A percentile compares a stretch with the other conserved stretches of the same genome.
phyloP scores from a whole-genome alignment of 1,140 invertebrate species.

The Drosophila arawakana region DNA sequence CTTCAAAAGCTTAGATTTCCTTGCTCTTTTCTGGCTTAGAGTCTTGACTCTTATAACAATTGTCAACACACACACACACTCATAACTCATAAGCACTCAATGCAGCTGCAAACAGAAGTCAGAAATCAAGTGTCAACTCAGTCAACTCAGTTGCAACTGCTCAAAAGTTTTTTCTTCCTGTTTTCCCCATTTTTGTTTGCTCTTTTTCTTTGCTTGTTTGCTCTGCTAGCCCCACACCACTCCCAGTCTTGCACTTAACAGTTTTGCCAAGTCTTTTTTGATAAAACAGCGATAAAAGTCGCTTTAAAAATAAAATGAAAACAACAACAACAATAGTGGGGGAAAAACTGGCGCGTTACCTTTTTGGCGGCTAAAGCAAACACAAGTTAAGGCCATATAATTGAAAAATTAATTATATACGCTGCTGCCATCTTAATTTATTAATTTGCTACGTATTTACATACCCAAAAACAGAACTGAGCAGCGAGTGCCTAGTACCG shows the following conservation, averaged over 20 bases:
- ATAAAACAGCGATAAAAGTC: conserved; percentile 60
- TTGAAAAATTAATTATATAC: conserved; percentile 78
- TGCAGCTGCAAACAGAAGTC: conserved; percentile 27
- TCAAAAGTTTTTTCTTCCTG: conserved; percentile 32
- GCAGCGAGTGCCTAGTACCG: too few relatives aligned
- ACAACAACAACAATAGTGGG: conserved; percentile 18
- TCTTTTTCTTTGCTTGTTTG: background rate
- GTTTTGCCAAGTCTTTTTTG: conserved; percentile 51
- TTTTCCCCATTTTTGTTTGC: conserved; percentile 34
- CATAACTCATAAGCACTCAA: background rate
- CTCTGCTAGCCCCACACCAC: background rate
- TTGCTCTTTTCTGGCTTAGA: background rate
- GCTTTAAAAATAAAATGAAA: conserved; percentile 37
- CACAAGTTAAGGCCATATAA: conserved; percentile 71
- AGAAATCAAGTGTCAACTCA: conserved; percentile 41
- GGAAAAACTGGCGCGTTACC: conserved; percentile 40
- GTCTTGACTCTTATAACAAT: conserved; percentile 15
- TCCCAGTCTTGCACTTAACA: conserved; percentile 11
- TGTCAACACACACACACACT: background rate
- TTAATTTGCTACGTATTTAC: conserved; percentile 50
- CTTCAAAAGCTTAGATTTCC: too few relatives aligned
- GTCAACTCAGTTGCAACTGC: conserved; percentile 12
- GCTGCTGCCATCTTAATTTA: conserved; percentile 63
- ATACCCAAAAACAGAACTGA: conserved; percentile 18
- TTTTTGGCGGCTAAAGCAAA: conserved; percentile 57